phyloP scores from a whole-genome alignment of 37 sponge, comb jelly and placozoan genomes.

The Aphrocallistes beatrix region DNA sequence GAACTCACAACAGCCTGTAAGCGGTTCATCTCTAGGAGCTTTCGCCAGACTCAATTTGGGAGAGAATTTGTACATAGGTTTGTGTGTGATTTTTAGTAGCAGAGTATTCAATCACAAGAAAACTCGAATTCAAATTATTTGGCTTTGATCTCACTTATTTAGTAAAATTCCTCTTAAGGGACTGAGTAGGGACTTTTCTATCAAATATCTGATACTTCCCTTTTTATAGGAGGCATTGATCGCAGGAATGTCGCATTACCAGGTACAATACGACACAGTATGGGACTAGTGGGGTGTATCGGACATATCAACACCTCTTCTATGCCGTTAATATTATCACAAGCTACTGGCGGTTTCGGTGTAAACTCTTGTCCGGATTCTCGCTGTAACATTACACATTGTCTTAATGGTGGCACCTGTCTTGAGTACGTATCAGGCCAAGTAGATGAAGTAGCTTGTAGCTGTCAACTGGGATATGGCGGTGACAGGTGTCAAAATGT shows the following conservation, averaged over 20 bases:
- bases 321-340: neutral
- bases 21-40: neutral
- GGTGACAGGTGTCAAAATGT: constrained; percentile 12
- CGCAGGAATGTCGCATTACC: neutral
- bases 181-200: too few relatives aligned
- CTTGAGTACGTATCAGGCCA: neutral
- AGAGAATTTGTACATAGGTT: neutral
- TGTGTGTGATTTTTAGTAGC: too few relatives aligned
- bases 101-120: too few relatives aligned
- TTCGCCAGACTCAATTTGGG: neutral
- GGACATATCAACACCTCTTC: neutral
- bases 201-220: too few relatives aligned
- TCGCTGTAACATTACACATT: neutral
- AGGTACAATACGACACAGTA: neutral
- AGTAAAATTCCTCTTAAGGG: too few relatives aligned
- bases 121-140: too few relatives aligned
- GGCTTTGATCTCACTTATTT: too few relatives aligned
- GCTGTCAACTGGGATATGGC: constrained; percentile 4
- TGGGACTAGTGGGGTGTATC: neutral
- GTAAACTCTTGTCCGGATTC: neutral
- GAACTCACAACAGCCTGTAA: neutral
- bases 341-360: neutral
- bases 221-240: neutral
- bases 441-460: neutral
- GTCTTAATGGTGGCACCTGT: neutral